Evolutionary conservation across 2,888 invertebrate genomes (phyloP), one percentile per base, ranked within the genome.

Genomic region (Acanthoscelides obtectus): DNA sequence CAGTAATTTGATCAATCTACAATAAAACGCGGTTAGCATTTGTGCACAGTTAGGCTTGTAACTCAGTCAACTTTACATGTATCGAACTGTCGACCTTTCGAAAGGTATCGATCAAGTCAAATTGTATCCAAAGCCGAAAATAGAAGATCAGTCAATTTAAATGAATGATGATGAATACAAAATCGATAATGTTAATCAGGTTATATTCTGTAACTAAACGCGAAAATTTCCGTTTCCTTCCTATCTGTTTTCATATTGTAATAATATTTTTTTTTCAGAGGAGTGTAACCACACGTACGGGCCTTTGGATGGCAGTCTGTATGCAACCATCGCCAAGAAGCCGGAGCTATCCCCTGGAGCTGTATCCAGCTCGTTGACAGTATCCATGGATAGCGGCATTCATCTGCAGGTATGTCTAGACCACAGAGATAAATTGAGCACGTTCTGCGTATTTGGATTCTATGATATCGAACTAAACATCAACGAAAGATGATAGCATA

Each of bases 341-440:
- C 84, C 84, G 77, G 86, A 86, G 78, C 77, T 85, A 73, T 86
- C 86, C 67, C 85, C 86, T 70, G 88, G 87, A 79, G 88, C 88
- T 78, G 89, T 88, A 71, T 89, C 91, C 80, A 92, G 92, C 82
- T 92, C 93, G 80, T 90, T 94, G 86, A 93, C 93, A 81, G 93
- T 94, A 84, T 95, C 95, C 86, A 94, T 95, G 92, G 95, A 95
- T 89, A 95, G 94, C 80, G 95, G 95, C 80, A 95, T 95, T 94
- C 94, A 81, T 93, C 94, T 73, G 91, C 91, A 86, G 91, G 91
- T 81, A 76, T 79, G 79, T 78, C 25, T 5, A 66, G n/a, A n/a
- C n/a, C n/a, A n/a, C n/a, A n/a, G n/a, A n/a, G n/a, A n/a, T n/a
- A n/a, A n/a, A n/a, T n/a, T n/a, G n/a, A n/a, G n/a, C n/a, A n/a